Evolutionary conservation across 2,113 vertebrate species (phyloP).

Genomic region (Ceuthmochares aereus): DNA sequence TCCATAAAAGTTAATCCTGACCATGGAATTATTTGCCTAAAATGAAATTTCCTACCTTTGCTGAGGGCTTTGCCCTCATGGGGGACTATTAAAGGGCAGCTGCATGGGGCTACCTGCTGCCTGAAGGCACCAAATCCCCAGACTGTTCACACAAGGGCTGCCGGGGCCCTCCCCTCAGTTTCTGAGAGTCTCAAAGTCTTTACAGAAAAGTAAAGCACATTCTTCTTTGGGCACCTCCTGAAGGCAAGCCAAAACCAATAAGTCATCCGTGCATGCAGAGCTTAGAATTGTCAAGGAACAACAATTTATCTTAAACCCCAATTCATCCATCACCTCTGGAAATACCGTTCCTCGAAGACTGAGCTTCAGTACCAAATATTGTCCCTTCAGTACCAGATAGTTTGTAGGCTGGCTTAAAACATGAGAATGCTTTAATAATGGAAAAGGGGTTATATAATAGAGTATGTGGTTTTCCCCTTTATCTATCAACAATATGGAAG

Average conservation of each 20-base stretch:
- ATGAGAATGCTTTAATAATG: background rate
- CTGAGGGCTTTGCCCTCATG: background rate
- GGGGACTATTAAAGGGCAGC: background rate
- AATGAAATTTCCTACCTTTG: conserved; percentile 25
- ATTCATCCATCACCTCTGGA: background rate
- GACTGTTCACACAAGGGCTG: background rate
- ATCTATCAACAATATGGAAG: background rate
- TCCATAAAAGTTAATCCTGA: conserved; percentile 36
- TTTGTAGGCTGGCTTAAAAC: background rate
- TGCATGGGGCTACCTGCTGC: background rate
- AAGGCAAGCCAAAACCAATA: background rate
- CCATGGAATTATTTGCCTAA: conserved; percentile 35
- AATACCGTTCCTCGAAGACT: background rate
- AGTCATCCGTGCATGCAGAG: background rate
- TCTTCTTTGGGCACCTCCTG: background rate
- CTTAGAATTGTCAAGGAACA: background rate
- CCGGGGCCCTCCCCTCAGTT: background rate
- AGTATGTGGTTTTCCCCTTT: background rate
- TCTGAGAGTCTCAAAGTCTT: background rate
- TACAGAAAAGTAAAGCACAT: background rate
- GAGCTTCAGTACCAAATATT: background rate
- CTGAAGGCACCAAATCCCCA: background rate
- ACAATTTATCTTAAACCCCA: background rate
- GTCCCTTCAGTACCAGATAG: background rate
- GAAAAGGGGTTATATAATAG: background rate